These are phyloP conservation scores for Phaonia tiefii DNA, from an alignment of 2,888 invertebrate genomes.

Conservation along the genomic window DNA sequence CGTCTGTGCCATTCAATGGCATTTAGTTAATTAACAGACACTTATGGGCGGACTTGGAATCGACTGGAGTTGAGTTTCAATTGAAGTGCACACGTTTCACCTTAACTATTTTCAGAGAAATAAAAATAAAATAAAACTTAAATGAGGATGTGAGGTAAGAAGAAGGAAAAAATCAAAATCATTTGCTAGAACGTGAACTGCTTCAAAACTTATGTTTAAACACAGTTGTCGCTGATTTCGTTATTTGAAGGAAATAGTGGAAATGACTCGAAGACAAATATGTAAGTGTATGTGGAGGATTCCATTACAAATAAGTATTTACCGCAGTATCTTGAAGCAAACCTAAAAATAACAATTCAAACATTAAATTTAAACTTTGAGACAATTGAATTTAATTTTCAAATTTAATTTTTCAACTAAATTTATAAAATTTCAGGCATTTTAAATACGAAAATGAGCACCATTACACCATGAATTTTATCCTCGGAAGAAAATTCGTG, in stretches of 20 bases:
- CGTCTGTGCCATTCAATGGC: slow-evolving; percentile 54
- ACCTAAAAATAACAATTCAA: no score
- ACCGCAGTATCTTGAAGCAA: no score
- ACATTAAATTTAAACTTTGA: no score
- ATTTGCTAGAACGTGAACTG: not conserved
- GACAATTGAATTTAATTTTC: no score
- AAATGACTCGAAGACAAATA: no score
- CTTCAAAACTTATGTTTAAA: slow-evolving; percentile 29
- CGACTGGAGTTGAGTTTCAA: slow-evolving; percentile 20
- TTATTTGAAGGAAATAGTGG: not conserved
- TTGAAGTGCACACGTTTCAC: slow-evolving; percentile 52
- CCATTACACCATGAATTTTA: no score
- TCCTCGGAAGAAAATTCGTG: no score
- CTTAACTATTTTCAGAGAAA: slow-evolving; percentile 28
- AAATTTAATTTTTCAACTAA: no score
- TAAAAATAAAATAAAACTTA: slow-evolving; percentile 14
- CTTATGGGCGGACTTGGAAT: slow-evolving; percentile 40
- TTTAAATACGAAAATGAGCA: no score
- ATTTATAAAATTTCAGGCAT: no score
- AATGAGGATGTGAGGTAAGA: not conserved
- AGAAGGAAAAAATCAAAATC: slow-evolving; percentile 6
- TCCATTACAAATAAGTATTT: no score
- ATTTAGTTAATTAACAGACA: slow-evolving; percentile 63
- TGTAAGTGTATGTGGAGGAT: no score
- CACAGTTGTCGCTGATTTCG: slow-evolving; percentile 26